Evolutionary conservation across 2,888 invertebrate genomes (phyloP), one percentile per base, ranked within the genome.

Genomic region (Microplitis manilae): DNA sequence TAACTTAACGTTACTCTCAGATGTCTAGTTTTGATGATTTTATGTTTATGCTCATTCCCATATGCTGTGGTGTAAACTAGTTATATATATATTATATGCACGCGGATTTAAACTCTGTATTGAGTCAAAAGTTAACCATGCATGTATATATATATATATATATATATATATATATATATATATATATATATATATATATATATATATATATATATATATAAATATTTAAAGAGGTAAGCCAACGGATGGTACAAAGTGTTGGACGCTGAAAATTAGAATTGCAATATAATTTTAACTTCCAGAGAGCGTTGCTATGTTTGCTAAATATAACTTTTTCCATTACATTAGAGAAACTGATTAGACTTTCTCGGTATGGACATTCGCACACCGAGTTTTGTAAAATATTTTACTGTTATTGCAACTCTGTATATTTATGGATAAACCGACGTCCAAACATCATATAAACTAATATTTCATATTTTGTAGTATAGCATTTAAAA

Each of bases 331-430:
- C 77, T 77, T 77, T 77, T 77, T 77, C 77, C 77, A 77, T 77
- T 73, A 77, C 62, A 68, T 73, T 60, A 39, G 77, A 64, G 68
- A 73, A 73, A 73, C 77, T 77, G 77, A 77, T 77, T 77, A 77
- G 68, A 77, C 68, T 73, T 61, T 77, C 67, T 67, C 41, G 17
- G 50, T 68, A 62, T 17, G 61, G 68, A 68, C 65, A 30, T 30
- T 30, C 30, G 30, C 30, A 4, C 30, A 30, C 30, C 71, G 68
- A 68, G 64, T 71, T 70, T 59, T 76, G 76, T 40, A 20, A 72
- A 68, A 72, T 72, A 67, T 59, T 61, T 50, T 50, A 50, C 50
- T 50, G 50, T 50, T 50, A 50, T 50, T 50, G 5, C 50, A 50
- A 13, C 13, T 13, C 50, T 9, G 50, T 13, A 50, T 50, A 50